Evolutionary conservation across 30 jellyfish, hydroid and myxozoan genomes (phyloP), one percentile per base, ranked within the genome.

Genomic region (Mastigias papua): DNA sequence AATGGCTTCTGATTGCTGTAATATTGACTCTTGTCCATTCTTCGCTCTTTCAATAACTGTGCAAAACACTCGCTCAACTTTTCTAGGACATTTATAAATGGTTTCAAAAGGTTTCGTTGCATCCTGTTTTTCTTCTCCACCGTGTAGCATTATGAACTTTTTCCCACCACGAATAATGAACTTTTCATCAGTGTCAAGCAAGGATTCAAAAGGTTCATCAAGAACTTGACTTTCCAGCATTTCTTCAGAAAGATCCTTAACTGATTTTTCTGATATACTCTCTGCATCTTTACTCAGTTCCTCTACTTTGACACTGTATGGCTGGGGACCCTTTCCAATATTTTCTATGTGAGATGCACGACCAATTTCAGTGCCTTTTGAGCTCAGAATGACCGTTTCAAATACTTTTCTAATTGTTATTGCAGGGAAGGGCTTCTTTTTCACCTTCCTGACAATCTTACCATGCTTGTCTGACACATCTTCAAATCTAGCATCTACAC

Each of bases 1-100:
- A 29, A 92, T 73, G 20, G 97, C 88, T 90, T 86, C 97, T 2
- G 98, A 92, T 69, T 89, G 86, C 42, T 92, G 97, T 10, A 86
- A 28, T 7, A 93, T 51, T 19, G 82, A 51, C 28, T 88, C 97
- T 20, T 34, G 74, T 54, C 98, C 98, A 63, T 81, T 93, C 34
- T 78, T 91, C 30, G 82, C 57, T 63, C 98, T 68, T 22, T 75
- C 79, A 5, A 92, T 57, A 60, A 77, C 34, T 0, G 94, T 81
- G 16, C 82, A 72, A 51, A 23, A 86, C 29, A 92, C 63, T 34
- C 97, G 50, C 35, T 92, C 98, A 26, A 92, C 91, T 71, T 92
- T 86, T 25, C 57, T 69, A 16, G 91, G 86, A 27, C 67, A 25
- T 48, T 63, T 27, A 23, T 23, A 73, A 17, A 68, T 51, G n/a